Percentiles rank a stretch among this genome's conserved stretches.
Conservation (phyloP, 1,140 invertebrate species). For the Magallana angulata region DNA sequence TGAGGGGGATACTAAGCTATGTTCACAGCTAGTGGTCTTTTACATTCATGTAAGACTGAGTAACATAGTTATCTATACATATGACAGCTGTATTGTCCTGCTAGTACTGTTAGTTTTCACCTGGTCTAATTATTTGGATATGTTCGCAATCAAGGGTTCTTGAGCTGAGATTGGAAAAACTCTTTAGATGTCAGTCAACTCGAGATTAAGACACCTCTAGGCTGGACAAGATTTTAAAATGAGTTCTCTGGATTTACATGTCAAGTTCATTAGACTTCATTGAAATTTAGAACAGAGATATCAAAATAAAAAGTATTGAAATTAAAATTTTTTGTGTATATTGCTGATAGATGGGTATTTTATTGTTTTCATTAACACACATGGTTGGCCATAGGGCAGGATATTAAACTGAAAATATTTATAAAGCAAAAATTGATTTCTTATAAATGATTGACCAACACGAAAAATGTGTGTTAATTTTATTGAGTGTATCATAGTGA, state of each 20-base stretch:
- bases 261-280: constrained; percentile 1
- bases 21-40: background rate
- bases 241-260: background rate
- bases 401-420: constrained; percentile 8
- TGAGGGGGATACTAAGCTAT: constrained; percentile 5
- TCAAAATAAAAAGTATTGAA: constrained; percentile 1
- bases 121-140: background rate
- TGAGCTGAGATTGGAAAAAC: background rate
- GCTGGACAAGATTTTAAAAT: constrained; percentile 2
- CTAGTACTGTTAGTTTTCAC: background rate
- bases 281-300: background rate
- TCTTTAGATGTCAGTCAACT: constrained; percentile 7
- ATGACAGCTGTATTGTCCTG: background rate
- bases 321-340: background rate
- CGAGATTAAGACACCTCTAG: background rate
- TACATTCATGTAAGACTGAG: background rate
- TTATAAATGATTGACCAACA: background rate
- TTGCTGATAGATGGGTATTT: background rate
- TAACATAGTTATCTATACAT: background rate
- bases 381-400: background rate
- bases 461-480: no score
- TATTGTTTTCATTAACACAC: constrained; percentile 15
- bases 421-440: background rate
- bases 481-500: no score
- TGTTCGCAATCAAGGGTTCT: constrained; percentile 11